Conservation (phyloP, 2,797 vertebrate species). For the Morelia viridis region DNA sequence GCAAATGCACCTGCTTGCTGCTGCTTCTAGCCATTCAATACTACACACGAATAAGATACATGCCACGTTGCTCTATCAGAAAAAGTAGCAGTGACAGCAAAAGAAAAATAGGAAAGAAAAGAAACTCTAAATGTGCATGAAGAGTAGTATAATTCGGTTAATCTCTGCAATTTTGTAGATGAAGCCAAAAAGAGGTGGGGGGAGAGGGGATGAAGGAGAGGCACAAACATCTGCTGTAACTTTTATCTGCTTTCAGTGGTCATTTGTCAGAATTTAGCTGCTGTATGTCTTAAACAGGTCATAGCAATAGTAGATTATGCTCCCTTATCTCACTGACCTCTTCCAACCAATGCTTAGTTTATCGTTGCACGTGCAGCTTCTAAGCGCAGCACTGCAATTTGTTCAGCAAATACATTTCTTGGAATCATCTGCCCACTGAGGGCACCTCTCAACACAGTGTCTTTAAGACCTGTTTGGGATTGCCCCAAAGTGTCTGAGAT, state of each 20-base stretch:
- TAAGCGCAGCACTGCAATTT: neutral
- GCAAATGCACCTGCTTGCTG: neutral
- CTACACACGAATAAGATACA: neutral
- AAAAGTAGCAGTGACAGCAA: constrained; percentile 36
- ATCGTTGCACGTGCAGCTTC: neutral
- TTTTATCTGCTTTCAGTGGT: neutral
- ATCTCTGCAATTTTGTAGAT: neutral
- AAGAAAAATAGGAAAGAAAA: constrained; percentile 40
- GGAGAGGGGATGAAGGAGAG: neutral
- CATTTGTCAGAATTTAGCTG: neutral
- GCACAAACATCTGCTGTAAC: neutral
- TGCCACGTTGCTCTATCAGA: neutral
- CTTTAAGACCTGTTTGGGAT: neutral
- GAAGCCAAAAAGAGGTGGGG: neutral
- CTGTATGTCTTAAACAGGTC: neutral
- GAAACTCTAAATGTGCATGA: constrained; percentile 26
- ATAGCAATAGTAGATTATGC: neutral
- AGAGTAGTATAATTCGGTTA: constrained; percentile 39
- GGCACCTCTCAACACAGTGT: too few species aligned
- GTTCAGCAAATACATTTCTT: neutral
- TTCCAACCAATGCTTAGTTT: neutral
- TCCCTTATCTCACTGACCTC: accelerated
- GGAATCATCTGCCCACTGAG: neutral
- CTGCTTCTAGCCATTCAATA: neutral
- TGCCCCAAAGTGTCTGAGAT: accelerated